Base-by-base conservation (phyloP, 30 jellyfish, hydroid and myxozoan genomes). In the Aurelia sp. region DNA sequence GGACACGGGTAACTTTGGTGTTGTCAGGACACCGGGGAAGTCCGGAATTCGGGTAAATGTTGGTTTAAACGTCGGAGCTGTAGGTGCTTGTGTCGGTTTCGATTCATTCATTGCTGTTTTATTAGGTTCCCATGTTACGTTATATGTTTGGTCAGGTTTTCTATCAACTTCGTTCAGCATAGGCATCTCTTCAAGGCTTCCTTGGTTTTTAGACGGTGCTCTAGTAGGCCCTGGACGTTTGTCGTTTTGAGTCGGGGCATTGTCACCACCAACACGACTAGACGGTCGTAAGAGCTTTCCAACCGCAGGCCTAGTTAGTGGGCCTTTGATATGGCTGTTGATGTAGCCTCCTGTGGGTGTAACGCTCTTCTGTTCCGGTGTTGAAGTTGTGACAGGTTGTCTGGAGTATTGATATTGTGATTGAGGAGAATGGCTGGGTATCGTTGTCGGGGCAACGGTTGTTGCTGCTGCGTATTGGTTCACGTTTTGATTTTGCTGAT, bases 21-120 rank as follows among this genome's bases (percentile, higher is more conserved):
- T 84, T 57, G 93, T 84, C 82, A 84, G 65, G 64, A 84, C 93
- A 19, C 19, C 87, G 4, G 85, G 93, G 62, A 84, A 84, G 74
- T 84, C 93, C 0, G 93, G 93, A 13, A 84, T 73, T 20, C 93
- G 86, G 19, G 93, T 84, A 55, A 84, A 84, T 57, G 93, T 84
- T 12, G 41, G 83, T 58, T 31, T 13, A 86, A 84, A 71, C 18
- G 93, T 84, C 16, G 93, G 93, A 19, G 76, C 76, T 22, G 86
- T 16, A 13, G 93, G 82, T 44, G n/a, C 62, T 6, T 76, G 64
- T 7, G 93, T 84, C 11, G 93, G 84, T 27, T 17, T 57, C 65
- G 82, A 41, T 9, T 11, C 66, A 33, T 57, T 20, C 48, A 37
- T 31, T 4, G 66, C 84, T 37, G 87, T 71, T 6, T 73, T 61